A percentile compares a stretch with the other conserved stretches of the same genome.
Evolutionary conservation across 2,888 invertebrate genomes (phyloP).

Genomic region (Tupiocoris notatus): DNA sequence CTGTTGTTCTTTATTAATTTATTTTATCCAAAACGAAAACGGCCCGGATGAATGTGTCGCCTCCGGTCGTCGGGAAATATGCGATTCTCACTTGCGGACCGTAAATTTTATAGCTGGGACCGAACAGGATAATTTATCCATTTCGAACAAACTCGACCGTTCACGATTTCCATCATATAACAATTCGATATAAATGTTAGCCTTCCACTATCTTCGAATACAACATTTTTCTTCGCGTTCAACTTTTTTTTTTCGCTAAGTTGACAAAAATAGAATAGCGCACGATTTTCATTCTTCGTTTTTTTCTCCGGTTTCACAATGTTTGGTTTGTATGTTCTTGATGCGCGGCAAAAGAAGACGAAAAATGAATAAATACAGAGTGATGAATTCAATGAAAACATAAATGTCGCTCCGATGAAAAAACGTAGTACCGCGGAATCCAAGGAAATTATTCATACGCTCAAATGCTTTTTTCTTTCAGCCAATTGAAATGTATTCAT

Average conservation of each 20-base stretch:
- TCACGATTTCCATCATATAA: too few relatives aligned
- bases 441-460: constrained; percentile 45
- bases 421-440: constrained; percentile 42
- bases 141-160: too few relatives aligned
- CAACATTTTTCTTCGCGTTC: too few relatives aligned
- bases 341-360: neutral
- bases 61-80: neutral
- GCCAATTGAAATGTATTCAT: constrained; percentile 47
- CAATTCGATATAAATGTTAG: too few relatives aligned
- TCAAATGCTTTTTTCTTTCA: constrained; percentile 45
- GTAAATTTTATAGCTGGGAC: too few relatives aligned
- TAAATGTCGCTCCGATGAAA: constrained; percentile 37
- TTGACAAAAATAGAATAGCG: too few relatives aligned
- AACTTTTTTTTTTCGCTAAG: too few relatives aligned
- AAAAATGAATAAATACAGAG: neutral
- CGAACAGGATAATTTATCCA: too few relatives aligned
- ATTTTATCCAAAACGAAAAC: neutral
- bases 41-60: neutral
- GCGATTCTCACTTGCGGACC: too few relatives aligned
- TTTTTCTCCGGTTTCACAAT: too few relatives aligned
- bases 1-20: neutral
- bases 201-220: too few relatives aligned
- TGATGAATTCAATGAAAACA: constrained; percentile 30
- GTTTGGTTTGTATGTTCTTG: neutral
- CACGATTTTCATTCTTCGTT: too few relatives aligned